phyloP scores from a whole-genome alignment of 2,113 vertebrate species.

The Pungitius pungitius region DNA sequence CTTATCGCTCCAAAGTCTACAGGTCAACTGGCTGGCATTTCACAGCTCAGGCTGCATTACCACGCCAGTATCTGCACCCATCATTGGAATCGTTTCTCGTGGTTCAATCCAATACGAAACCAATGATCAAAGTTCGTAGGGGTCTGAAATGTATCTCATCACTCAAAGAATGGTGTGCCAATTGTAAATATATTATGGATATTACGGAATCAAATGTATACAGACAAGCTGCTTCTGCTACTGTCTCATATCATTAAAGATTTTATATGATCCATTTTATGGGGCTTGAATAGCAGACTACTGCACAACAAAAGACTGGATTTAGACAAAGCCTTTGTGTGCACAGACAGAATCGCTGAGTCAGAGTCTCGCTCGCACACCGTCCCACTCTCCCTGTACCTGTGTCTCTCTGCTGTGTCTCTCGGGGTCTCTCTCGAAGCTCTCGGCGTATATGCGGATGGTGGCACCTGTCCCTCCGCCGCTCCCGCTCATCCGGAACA shows the following conservation, averaged over 20 bases:
- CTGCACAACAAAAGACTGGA: background rate
- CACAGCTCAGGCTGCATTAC: background rate
- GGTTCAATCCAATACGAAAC: slow-evolving; percentile 2
- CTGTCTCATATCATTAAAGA: background rate
- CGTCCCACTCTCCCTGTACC: slow-evolving; percentile 78
- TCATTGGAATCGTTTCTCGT: background rate
- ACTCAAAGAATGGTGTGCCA: background rate
- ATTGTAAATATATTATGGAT: background rate
- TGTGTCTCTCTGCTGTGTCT: slow-evolving; percentile 92
- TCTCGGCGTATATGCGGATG: slow-evolving; percentile 94
- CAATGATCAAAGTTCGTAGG: background rate
- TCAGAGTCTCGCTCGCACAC: background rate
- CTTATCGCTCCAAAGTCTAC: slow-evolving; percentile 53
- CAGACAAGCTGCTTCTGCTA: background rate
- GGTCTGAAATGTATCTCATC: background rate
- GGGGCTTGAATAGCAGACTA: background rate
- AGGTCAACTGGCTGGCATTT: slow-evolving; percentile 21
- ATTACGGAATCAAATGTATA: background rate
- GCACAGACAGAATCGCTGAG: background rate
- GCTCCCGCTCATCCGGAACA: slow-evolving; percentile 95
- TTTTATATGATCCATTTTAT: background rate
- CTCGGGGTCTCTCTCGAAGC: slow-evolving; percentile 92
- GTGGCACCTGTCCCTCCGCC: slow-evolving; percentile 88
- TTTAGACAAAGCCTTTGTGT: background rate
- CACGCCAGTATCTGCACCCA: background rate